Evolutionary conservation across 2,797 vertebrate genomes (phyloP), one percentile per base, ranked within the genome.

Genomic region (Dromococcyx pavoninus): DNA sequence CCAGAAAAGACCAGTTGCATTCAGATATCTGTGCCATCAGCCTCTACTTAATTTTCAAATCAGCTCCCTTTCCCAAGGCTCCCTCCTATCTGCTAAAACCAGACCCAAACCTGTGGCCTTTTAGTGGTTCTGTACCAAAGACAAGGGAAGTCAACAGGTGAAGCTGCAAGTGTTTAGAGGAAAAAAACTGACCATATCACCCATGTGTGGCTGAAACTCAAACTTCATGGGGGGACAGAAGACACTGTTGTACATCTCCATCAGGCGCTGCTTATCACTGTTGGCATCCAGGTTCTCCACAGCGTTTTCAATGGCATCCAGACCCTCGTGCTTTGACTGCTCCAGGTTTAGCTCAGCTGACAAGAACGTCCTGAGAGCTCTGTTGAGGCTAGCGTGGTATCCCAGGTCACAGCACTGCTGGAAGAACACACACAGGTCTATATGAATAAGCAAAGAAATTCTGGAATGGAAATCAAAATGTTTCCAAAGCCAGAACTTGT

Each of bases 151-250:
- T 0, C 5, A 41, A 13, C 16, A 37, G 66, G 71, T 19, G 3
- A 75, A 65, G 72, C 85, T 61, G 33, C 2, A 7, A 65, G n/a
- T n/a, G n/a, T n/a, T n/a, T n/a, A 57, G 19, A n/a, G 44, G 37
- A 48, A 27, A 7, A 73, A 5, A 58, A 97, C 98, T 98, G 83
- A 99, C 99, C 99, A 97, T 98, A 86, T 99, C 99, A 43, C 99
- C 99, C 99, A 99, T 99, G 88, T 99, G 99, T 3, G 99, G 99
- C 98, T 99, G 99, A 97, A 99, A 99, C 94, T 99, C 99, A 28
- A 99, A 99, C 96, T 99, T 99, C 97, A 99, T 98, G 13, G 99
- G 99, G 0, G 99, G 99, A 43, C 99, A 99, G 98, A 99, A 99
- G 96, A 99, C 98, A 0, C 98, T 99, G 98, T 99, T 99, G 98